A percentile compares a stretch with the other conserved stretches of the same genome.
These are phyloP conservation scores for Chanos chanos DNA, from an alignment of 2,797 vertebrate species.

Conservation along the genomic window DNA sequence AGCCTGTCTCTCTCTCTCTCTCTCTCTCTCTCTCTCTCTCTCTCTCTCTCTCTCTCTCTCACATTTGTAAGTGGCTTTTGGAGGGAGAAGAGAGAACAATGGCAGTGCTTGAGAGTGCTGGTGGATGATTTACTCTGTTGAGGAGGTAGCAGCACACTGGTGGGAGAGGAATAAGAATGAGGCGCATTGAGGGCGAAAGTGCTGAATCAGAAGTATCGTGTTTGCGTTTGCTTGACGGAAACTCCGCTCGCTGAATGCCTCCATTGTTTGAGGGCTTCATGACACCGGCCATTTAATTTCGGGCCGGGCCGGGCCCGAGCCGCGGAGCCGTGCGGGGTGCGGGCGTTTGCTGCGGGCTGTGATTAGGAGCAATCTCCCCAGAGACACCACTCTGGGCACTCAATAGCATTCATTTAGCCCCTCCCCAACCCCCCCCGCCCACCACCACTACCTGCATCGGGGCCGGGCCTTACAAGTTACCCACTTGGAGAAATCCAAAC, in stretches of 20 bases:
- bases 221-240: slow-evolving; percentile 67
- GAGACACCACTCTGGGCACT: slow-evolving; percentile 20
- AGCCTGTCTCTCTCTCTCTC: no score
- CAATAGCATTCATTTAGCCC: slow-evolving; percentile 23
- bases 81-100: slow-evolving; percentile 16
- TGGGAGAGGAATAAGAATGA: slow-evolving; percentile 45
- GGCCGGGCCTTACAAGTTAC: slow-evolving; percentile 59
- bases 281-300: slow-evolving; percentile 73
- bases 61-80: neutral
- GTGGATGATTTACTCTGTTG: slow-evolving; percentile 34
- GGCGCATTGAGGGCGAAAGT: slow-evolving; percentile 55
- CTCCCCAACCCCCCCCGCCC: neutral
- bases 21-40: neutral
- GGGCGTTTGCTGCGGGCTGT: slow-evolving; percentile 54
- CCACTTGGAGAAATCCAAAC: slow-evolving; percentile 58
- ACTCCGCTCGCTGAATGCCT: slow-evolving; percentile 67
- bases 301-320: slow-evolving; percentile 59
- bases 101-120: slow-evolving; percentile 19
- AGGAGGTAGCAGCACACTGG: slow-evolving; percentile 21
- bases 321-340: slow-evolving; percentile 60
- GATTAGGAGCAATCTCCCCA: slow-evolving; percentile 45
- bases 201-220: slow-evolving; percentile 70
- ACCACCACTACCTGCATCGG: slow-evolving; percentile 60
- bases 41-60: slow-evolving; percentile 1
- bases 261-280: slow-evolving; percentile 73